These are phyloP conservation scores for Drosophila arizonae DNA, from an alignment of 1,140 invertebrate genomes.

Conservation along the genomic window DNA sequence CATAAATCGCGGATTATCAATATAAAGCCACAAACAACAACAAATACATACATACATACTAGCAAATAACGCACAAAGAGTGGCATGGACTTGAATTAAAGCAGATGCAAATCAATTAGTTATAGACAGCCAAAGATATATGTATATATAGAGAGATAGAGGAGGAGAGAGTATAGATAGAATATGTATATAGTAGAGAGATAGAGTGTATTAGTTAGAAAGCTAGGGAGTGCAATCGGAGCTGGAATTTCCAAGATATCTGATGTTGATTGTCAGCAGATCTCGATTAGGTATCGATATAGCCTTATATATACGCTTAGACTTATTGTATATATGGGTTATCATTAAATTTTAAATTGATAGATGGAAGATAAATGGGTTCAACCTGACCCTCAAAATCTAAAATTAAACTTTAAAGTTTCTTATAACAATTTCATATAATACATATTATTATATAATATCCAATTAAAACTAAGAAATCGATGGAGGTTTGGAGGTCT, in stretches of 20 bases:
- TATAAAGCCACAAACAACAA: slow-evolving; percentile 61
- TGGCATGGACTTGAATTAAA: slow-evolving; percentile 65
- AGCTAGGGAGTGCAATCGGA: not conserved
- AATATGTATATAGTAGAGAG: slow-evolving; percentile 17
- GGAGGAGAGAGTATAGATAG: not conserved
- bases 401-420: too few relatives aligned
- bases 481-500: too few relatives aligned
- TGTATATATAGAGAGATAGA: not conserved
- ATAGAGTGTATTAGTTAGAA: not conserved
- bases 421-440: too few relatives aligned
- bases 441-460: too few relatives aligned
- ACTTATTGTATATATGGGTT: too few relatives aligned
- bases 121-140: slow-evolving; percentile 41
- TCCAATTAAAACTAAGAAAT: too few relatives aligned
- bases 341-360: too few relatives aligned
- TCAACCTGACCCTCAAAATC: too few relatives aligned
- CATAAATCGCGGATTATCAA: slow-evolving; percentile 31
- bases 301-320: too few relatives aligned
- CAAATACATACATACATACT: slow-evolving; percentile 66
- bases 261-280: too few relatives aligned
- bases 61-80: slow-evolving; percentile 73
- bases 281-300: too few relatives aligned
- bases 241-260: not conserved
- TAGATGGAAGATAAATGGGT: too few relatives aligned
- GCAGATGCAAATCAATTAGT: slow-evolving; percentile 59